A percentile compares a stretch with the other conserved stretches of the same genome.
Evolutionary conservation across 2,113 vertebrate species (phyloP).

Genomic region (Thalassarche chlororhynchos): DNA sequence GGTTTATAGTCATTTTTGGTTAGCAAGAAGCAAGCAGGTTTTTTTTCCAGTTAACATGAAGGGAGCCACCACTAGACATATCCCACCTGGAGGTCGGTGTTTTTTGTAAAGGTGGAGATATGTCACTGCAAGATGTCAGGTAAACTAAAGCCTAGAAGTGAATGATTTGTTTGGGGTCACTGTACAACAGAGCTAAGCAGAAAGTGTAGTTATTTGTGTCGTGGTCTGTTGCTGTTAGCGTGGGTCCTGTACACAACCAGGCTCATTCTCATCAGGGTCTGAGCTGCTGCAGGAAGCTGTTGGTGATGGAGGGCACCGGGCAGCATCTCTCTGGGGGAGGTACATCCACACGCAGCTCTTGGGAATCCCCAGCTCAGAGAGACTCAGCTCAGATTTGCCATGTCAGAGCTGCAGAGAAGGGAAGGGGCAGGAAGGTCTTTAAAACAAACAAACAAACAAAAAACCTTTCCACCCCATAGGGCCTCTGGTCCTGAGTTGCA

Average conservation of each 20-base stretch:
- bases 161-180: not conserved
- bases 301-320: not conserved
- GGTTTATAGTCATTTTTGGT: not conserved
- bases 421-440: not conserved
- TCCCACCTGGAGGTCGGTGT: not conserved
- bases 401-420: not conserved
- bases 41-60: not conserved
- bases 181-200: not conserved
- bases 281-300: not conserved
- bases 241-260: not conserved
- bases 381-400: not conserved
- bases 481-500: not conserved
- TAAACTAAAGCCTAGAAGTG: not conserved
- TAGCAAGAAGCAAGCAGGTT: not conserved
- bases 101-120: not conserved
- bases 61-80: not conserved
- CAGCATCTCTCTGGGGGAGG: not conserved
- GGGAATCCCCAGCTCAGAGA: not conserved
- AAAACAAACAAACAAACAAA: not conserved
- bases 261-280: not conserved
- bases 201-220: not conserved
- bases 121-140: not conserved
- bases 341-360: not conserved
- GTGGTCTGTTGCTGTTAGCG: not conserved
- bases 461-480: not conserved